Conservation (phyloP, 2,888 invertebrate species). For the Drosophila sordidula region DNA sequence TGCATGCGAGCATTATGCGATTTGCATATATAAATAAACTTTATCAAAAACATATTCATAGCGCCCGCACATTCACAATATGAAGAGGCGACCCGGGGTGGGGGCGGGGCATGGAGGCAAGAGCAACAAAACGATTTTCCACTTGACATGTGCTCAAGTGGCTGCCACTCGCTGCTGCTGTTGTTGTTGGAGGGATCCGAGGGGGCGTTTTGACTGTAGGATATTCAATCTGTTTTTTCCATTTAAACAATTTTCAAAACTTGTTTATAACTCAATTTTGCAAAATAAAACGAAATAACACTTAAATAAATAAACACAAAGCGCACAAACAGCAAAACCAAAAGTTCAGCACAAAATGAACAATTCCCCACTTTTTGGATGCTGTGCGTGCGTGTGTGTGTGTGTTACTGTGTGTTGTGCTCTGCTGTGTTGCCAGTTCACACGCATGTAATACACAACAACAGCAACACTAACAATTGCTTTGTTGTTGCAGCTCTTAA, state of each 20-base stretch:
- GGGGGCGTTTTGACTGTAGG: constrained; percentile 24
- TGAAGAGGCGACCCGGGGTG: constrained; percentile 9
- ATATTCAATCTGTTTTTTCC: constrained; percentile 76
- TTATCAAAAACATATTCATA: constrained; percentile 75
- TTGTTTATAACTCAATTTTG: constrained; percentile 79
- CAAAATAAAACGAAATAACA: constrained; percentile 76
- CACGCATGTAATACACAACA: constrained; percentile 70
- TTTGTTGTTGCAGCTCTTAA: constrained; percentile 69
- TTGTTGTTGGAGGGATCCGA: constrained; percentile 5
- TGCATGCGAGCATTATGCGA: constrained; percentile 49
- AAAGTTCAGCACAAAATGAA: constrained; percentile 62
- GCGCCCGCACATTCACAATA: constrained; percentile 45
- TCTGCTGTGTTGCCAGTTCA: constrained; percentile 51
- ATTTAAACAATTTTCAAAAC: constrained; percentile 73
- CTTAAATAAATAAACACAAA: constrained; percentile 74
- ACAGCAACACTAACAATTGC: constrained; percentile 42
- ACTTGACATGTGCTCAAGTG: constrained; percentile 79
- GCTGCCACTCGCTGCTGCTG: constrained; percentile 50
- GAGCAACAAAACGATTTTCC: constrained; percentile 76
- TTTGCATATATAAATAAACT: constrained; percentile 77
- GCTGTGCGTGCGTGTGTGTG: constrained; percentile 4
- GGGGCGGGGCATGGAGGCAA: constrained; percentile 12
- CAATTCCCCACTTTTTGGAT: constrained; percentile 56
- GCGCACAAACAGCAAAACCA: constrained; percentile 34
- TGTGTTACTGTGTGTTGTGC: constrained; percentile 5